A percentile compares a stretch with the other conserved stretches of the same genome.
Evolutionary conservation across 2,113 vertebrate species (phyloP).

Genomic region (Agelaius tricolor): DNA sequence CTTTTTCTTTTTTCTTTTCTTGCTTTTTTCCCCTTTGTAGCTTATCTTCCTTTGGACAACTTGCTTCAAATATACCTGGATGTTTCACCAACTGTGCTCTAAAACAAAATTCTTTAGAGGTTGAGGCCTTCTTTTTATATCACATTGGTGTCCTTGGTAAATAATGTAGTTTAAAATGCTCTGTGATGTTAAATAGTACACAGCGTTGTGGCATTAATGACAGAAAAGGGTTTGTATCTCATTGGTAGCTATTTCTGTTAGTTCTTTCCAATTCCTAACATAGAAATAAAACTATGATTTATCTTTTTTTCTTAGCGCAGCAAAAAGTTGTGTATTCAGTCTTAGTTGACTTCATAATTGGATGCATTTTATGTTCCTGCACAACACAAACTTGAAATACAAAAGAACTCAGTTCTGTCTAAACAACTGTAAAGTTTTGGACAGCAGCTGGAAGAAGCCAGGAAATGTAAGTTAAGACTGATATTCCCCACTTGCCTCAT

Average conservation of each 20-base stretch:
- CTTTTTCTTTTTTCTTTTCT: neutral
- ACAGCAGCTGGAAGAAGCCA: conserved; percentile 23
- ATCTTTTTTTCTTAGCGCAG: neutral
- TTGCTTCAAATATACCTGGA: neutral
- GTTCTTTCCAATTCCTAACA: neutral
- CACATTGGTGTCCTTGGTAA: neutral
- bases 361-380: neutral
- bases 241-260: neutral
- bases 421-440: conserved; percentile 22
- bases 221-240: neutral
- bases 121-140: neutral
- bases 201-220: neutral
- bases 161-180: neutral
- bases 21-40: neutral
- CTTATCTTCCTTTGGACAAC: neutral
- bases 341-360: neutral
- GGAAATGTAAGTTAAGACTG: conserved; percentile 63
- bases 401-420: neutral
- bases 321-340: neutral
- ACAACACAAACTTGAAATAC: neutral
- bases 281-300: neutral
- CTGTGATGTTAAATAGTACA: neutral
- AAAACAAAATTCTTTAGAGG: neutral
- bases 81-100: neutral
- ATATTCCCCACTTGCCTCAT: conserved; percentile 16